Evolutionary conservation across 2,797 vertebrate species (phyloP).

Genomic region (Peromyscus melanophrys): DNA sequence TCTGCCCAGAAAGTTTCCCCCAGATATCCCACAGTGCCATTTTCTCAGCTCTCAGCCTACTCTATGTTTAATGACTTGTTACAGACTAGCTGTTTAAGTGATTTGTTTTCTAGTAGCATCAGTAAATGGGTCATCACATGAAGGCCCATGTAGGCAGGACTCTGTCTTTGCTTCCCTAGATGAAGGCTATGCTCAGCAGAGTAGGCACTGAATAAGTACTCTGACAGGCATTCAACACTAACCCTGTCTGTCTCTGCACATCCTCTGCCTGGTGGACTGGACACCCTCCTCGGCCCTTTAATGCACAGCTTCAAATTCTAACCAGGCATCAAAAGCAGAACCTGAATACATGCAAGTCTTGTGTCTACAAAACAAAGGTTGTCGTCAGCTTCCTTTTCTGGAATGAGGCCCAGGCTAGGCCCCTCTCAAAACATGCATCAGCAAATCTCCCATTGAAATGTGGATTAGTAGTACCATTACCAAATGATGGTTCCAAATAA

Average conservation of each 20-base stretch:
- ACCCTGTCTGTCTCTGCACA: background rate
- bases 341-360: background rate
- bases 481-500: background rate
- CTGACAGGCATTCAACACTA: background rate
- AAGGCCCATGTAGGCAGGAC: background rate
- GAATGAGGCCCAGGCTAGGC: rapidly evolving
- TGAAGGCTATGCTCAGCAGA: background rate
- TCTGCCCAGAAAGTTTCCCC: background rate
- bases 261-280: background rate
- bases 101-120: background rate
- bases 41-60: background rate
- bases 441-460: background rate
- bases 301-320: background rate
- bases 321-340: background rate
- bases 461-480: background rate
- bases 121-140: background rate
- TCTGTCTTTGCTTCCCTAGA: background rate
- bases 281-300: background rate
- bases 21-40: background rate
- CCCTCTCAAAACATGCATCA: background rate
- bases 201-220: background rate
- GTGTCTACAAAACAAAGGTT: background rate
- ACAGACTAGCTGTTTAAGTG: background rate
- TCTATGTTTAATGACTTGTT: background rate
- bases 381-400: background rate